phyloP scores from a whole-genome alignment of 2,113 vertebrate species.

The Microcebus murinus region DNA sequence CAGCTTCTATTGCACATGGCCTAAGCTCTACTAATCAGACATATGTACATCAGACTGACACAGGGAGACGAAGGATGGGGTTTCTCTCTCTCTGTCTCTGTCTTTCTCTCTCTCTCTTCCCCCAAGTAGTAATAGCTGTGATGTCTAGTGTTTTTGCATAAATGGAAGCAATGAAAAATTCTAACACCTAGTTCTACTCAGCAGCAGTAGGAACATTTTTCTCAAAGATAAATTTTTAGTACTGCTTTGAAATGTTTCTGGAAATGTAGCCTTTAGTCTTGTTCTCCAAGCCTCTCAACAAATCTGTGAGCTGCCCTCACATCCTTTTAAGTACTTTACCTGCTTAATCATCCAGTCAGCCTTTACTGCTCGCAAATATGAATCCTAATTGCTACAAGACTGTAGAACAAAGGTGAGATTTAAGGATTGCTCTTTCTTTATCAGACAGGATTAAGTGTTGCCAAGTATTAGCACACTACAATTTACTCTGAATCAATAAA shows the following conservation, averaged over 20 bases:
- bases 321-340: background rate
- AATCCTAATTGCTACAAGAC: background rate
- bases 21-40: background rate
- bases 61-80: too few species aligned
- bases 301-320: background rate
- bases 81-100: background rate
- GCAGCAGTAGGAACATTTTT: background rate
- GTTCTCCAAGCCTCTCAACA: background rate
- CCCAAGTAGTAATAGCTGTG: background rate
- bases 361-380: background rate
- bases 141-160: background rate
- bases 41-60: background rate
- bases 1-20: background rate
- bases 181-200: background rate
- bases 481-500: slow-evolving; percentile 21
- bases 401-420: slow-evolving; percentile 22
- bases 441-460: background rate
- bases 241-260: background rate
- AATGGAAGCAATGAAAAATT: background rate
- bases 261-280: background rate
- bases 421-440: slow-evolving; percentile 31
- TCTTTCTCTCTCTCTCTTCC: too few species aligned
- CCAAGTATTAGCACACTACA: background rate
- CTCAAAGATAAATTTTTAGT: background rate
- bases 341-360: background rate